Conservation (phyloP, 2,113 vertebrate species). For the Solenodon paradoxus region DNA sequence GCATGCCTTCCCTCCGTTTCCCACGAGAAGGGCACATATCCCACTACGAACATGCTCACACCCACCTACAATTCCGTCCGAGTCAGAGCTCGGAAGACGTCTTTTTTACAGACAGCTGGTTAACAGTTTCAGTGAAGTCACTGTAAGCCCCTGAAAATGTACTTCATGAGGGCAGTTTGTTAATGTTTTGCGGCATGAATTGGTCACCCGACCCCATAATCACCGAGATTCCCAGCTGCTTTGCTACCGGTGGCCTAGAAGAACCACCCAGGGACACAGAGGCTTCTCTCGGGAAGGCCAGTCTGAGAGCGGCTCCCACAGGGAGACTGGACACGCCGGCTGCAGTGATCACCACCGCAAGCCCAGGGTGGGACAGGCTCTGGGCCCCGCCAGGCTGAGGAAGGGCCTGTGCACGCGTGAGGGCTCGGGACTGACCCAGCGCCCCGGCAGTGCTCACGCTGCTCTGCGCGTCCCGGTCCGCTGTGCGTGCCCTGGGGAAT, state of each 20-base stretch:
- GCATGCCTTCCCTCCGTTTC: not conserved
- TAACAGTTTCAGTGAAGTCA: not conserved
- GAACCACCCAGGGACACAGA: not conserved
- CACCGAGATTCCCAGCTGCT: not conserved
- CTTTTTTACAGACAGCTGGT: not conserved
- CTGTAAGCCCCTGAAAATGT: not conserved
- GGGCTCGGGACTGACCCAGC: too few species aligned
- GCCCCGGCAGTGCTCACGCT: too few species aligned
- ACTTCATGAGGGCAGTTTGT: not conserved
- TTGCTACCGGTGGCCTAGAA: not conserved
- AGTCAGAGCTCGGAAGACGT: not conserved
- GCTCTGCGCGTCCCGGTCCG: too few species aligned
- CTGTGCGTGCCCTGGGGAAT: too few species aligned
- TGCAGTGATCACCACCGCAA: too few species aligned
- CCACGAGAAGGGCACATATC: fast-evolving
- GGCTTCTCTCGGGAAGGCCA: not conserved
- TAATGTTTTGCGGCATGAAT: not conserved
- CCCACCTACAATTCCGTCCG: not conserved
- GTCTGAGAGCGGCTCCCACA: not conserved
- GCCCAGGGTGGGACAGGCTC: too few species aligned
- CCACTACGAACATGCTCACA: not conserved
- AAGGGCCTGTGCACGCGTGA: too few species aligned
- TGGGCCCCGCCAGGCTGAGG: too few species aligned
- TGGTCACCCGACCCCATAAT: not conserved
- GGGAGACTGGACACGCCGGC: too few species aligned